A percentile compares a stretch with the other conserved stretches of the same genome.
Conservation (phyloP, 1,140 invertebrate genomes). For the Papilio polytes region DNA sequence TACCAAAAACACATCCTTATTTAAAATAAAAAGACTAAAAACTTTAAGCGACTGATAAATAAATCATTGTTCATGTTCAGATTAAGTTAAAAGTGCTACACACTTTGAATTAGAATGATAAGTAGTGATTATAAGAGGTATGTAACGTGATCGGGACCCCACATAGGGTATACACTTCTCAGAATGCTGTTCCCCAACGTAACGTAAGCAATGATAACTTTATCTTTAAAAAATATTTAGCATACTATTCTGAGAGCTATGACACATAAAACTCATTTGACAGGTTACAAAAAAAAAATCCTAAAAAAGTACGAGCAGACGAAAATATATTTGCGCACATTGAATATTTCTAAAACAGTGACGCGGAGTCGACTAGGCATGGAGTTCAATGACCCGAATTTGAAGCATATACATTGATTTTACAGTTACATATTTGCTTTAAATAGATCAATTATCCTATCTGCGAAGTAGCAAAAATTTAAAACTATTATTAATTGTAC, state of each 20-base stretch:
- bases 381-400: neutral
- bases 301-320: slow-evolving; percentile 5
- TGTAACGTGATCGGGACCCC: neutral
- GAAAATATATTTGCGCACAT: slow-evolving; percentile 17
- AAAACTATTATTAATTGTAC: neutral
- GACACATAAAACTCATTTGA: neutral
- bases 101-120: neutral
- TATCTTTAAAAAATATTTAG: neutral
- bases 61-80: neutral
- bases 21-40: too few species aligned
- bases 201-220: neutral
- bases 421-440: slow-evolving; percentile 6
- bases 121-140: neutral
- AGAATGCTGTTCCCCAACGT: neutral
- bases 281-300: neutral
- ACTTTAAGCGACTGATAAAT: too few species aligned
- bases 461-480: too few species aligned
- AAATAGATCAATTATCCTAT: neutral
- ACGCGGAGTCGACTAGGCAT: neutral
- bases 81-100: neutral
- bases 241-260: neutral
- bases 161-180: neutral
- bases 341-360: neutral
- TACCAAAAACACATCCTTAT: too few species aligned
- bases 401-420: neutral